Evolutionary conservation across 2,113 vertebrate genomes (phyloP), one percentile per base, ranked within the genome.

Genomic region (Phocoena sinus): DNA sequence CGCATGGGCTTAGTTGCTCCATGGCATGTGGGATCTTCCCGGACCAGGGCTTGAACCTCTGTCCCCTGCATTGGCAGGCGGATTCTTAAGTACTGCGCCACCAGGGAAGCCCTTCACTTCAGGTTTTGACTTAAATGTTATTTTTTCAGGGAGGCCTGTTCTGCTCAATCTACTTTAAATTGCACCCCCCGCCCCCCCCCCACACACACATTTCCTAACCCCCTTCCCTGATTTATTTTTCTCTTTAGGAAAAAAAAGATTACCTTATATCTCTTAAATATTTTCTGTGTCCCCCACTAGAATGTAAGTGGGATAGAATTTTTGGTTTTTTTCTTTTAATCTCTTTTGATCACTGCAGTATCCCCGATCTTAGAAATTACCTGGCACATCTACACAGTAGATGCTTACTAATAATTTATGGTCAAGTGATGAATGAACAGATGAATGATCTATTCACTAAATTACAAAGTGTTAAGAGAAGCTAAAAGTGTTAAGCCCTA

Each of bases 101-200:
- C 53, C 53, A 6, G 53, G 53, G 53, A 53, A 53, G 53, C 53
- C 14, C 53, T 36, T 36, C 26, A 31, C 47, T 58, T 60, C 47
- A 60, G n/a, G 17, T 33, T 53, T 62, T 53, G 20, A 63, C 71
- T 70, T 33, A 23, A 79, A 25, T 26, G 15, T 15, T 47, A 50
- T 15, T 20, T 70, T 50, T 41, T 31, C 41, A 11, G 53, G 11
- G 62, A 33, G 33, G 23, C 36, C 47, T 38, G 38, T 58, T 5
- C 2, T 50, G 70, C 62, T 90, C 68, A 17, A 3, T 23, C n/a
- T 58, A 4, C 25, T 38, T 73, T 63, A 44, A 76, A 33, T 65
- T 2, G 28, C 33, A 41, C 2, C 12, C n/a, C 44, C 10, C 2
- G 10, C 6, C 23, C n/a, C 6, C 12, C 65, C n/a, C 6, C 12